Evolutionary conservation across 2,113 vertebrate genomes (phyloP), one percentile per base, ranked within the genome.

Genomic region (Actinemys pallida): DNA sequence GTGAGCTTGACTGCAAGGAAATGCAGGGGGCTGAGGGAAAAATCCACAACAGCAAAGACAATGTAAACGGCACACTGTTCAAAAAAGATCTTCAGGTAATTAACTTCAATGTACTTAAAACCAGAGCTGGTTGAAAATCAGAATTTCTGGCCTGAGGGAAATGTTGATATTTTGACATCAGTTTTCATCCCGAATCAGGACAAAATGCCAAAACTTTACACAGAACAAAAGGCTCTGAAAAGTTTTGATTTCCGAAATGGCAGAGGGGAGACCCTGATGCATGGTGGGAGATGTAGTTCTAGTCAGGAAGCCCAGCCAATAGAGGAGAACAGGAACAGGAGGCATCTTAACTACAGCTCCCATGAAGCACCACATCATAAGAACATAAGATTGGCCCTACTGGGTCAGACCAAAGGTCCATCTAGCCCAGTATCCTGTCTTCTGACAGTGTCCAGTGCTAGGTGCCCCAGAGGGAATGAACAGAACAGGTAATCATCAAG

Each of bases 1-100:
- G 99, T 99, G 78, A 86, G 97, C 12, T 5, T 1, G 1, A 35
- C 49, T 1, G 22, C 14, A 5, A 25, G 39, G 31, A 29, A 4
- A 27, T 29, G 39, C 39, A 20, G 29, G 22, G 8, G 22, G 7
- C 12, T 27, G 27, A 35, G 13, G 17, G n/a, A 35, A 69, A 83
- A 78, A 39, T 14, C 17, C 3, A 10, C 47, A 39, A 49, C 29
- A 65, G 42, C 42, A 45, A 78, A 27, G 25, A 13, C 75, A 25
- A 27, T 45, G 24, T 16, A 25, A 47, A 31, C 3, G 4, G 54
- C 2, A 45, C 8, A 14, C 53, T 6, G 81, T 24, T 24, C 8
- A 56, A 14, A 57, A 16, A 17, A 25, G 53, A 25, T 57, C 39
- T 57, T 19, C 13, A 12, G 35, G 13, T 42, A 10, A 10, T 39